Base-by-base conservation (phyloP, 1,140 invertebrate genomes). In the Aricia agestis region DNA sequence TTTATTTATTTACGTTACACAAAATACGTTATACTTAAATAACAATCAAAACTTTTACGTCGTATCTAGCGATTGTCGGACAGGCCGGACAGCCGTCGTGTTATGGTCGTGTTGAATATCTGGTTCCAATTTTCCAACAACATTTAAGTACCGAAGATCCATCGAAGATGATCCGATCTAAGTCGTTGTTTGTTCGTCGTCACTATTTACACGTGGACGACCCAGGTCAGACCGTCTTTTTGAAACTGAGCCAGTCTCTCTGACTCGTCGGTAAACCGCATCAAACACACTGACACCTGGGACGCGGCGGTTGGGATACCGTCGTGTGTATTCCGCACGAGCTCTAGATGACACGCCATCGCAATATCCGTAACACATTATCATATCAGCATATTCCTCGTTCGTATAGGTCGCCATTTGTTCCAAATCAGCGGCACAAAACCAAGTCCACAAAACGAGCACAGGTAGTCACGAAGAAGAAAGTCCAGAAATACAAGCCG, bases 171-270 rank as follows among this genome's bases (percentile, higher is more conserved):
- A n/a, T n/a, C 25, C 25, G 72, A 67, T 73, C 72, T n/a, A 70
- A 72, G 72, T 9, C 68, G 65, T 70, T 68, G 52, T 31, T 52
- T 72, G 32, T 70, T 71, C 71, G 69, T 75, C 67, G 31, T 77
- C 71, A 65, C 71, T 67, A 72, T 67, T 42, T 61, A 73, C 61
- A 36, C 65, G 72, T 74, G 71, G 75, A 72, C 73, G 70, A 59
- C 77, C 77, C 66, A 73, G 6, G 58, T 78, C 77, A 68, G 69
- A 67, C 19, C 19, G 36, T 75, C n/a, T n/a, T n/a, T 70, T 70
- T 45, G 17, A 71, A 73, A 78, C 67, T 69, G 68, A 71, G 45
- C 77, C 73, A 73, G 73, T 78, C 57, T 78, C 73, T 72, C 77
- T 25, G 68, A 76, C 15, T 73, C 73, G 36, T 74, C 71, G 72